phyloP scores from a whole-genome alignment of 2,113 vertebrate genomes.

The Perca fluviatilis region DNA sequence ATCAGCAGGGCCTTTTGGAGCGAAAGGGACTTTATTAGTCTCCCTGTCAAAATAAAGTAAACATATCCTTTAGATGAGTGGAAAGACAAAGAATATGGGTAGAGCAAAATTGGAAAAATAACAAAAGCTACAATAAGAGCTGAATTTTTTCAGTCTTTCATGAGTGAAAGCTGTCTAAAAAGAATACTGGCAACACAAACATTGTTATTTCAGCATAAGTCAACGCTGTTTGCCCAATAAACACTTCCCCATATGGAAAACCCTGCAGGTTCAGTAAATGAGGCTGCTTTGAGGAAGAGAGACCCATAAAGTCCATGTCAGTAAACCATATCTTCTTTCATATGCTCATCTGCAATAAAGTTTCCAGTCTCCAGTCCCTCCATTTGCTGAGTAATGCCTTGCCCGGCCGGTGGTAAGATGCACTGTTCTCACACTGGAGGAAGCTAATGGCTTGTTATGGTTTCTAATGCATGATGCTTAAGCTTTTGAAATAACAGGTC shows the following conservation, averaged over 20 bases:
- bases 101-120: not conserved
- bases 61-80: conserved; percentile 31
- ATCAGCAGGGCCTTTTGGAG: conserved; percentile 31
- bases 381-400: conserved; percentile 69
- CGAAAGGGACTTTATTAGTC: conserved; percentile 23
- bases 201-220: conserved; percentile 28
- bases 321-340: conserved; percentile 62
- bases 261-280: conserved; percentile 43
- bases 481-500: conserved; percentile 53
- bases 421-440: conserved; percentile 42
- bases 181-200: conserved; percentile 13
- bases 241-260: conserved; percentile 14
- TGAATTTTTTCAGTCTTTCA: not conserved
- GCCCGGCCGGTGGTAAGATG: conserved; percentile 20
- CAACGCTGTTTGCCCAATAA: conserved; percentile 36
- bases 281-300: conserved; percentile 38
- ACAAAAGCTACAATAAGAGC: not conserved
- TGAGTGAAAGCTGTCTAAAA: not conserved
- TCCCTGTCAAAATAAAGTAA: conserved; percentile 55
- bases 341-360: conserved; percentile 54
- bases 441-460: conserved; percentile 73
- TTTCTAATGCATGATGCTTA: conserved; percentile 61
- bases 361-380: conserved; percentile 52
- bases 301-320: conserved; percentile 50
- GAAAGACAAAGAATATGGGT: conserved; percentile 12